Percentiles rank a stretch among this genome's conserved stretches.
Evolutionary conservation across 2,113 vertebrate species (phyloP).

Genomic region (Osmerus mordax): DNA sequence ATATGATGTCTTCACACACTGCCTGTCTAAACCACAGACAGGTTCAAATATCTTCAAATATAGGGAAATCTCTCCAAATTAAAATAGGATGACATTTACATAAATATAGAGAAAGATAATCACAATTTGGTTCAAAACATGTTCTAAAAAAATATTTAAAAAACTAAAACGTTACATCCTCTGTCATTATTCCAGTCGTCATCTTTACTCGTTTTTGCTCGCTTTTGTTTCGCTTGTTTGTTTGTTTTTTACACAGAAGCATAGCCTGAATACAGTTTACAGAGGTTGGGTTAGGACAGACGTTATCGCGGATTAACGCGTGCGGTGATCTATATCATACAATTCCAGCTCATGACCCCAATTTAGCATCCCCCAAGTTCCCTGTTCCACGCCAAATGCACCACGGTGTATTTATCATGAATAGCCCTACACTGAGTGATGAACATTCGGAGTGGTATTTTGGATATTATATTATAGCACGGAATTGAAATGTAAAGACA

Average conservation of each 20-base stretch:
- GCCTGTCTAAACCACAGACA: too few relatives aligned
- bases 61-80: too few relatives aligned
- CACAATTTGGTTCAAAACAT: too few relatives aligned
- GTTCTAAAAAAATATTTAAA: too few relatives aligned
- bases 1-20: background rate
- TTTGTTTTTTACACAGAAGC: background rate
- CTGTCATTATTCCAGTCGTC: too few relatives aligned
- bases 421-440: background rate
- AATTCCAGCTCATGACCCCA: constrained; percentile 18
- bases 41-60: too few relatives aligned
- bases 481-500: background rate
- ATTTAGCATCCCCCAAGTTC: constrained; percentile 2
- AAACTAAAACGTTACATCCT: too few relatives aligned
- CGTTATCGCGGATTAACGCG: background rate
- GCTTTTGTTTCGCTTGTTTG: background rate
- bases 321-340: constrained; percentile 12
- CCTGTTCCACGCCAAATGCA: background rate
- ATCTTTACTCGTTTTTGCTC: too few relatives aligned
- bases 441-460: background rate
- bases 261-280: background rate
- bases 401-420: background rate
- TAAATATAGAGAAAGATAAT: too few relatives aligned
- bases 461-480: background rate
- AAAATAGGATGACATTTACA: too few relatives aligned
- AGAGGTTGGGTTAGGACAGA: background rate